These are phyloP conservation scores for Myiotriccus ornatus DNA, from an alignment of 2,797 vertebrate species.

Conservation along the genomic window DNA sequence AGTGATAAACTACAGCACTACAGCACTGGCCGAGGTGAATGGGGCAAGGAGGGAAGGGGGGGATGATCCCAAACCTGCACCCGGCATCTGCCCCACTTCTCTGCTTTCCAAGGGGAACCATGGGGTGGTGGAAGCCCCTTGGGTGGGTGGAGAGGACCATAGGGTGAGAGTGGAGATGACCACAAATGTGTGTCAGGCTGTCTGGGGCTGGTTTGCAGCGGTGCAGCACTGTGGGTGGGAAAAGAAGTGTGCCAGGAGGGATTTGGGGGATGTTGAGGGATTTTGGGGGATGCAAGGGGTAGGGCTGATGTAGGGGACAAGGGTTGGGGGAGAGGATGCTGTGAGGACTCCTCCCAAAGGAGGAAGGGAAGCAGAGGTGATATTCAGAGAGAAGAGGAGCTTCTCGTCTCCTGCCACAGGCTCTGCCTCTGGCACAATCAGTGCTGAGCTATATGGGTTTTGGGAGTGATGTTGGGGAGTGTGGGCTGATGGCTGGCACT, in stretches of 20 bases:
- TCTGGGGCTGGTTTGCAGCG: background rate
- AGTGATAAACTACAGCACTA: conserved; percentile 98
- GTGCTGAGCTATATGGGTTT: background rate
- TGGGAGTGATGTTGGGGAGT: background rate
- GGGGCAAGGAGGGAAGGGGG: background rate
- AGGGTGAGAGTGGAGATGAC: background rate
- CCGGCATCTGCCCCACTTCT: accelerated
- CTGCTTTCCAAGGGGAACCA: accelerated
- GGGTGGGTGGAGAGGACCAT: background rate
- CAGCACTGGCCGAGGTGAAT: conserved; percentile 96
- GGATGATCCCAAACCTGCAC: background rate
- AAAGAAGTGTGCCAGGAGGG: background rate
- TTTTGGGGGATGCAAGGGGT: background rate
- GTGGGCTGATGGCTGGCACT: background rate
- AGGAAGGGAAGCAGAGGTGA: background rate
- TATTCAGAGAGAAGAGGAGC: background rate
- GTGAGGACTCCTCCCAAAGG: background rate
- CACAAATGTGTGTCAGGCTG: background rate
- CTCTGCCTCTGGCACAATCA: accelerated
- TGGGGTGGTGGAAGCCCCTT: background rate
- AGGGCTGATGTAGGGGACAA: too few relatives aligned
- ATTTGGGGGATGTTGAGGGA: background rate
- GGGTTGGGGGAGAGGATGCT: background rate
- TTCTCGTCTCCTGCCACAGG: background rate
- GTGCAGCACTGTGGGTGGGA: background rate